Base-by-base conservation (phyloP, 2,888 invertebrate genomes). In the Lithophane socia region DNA sequence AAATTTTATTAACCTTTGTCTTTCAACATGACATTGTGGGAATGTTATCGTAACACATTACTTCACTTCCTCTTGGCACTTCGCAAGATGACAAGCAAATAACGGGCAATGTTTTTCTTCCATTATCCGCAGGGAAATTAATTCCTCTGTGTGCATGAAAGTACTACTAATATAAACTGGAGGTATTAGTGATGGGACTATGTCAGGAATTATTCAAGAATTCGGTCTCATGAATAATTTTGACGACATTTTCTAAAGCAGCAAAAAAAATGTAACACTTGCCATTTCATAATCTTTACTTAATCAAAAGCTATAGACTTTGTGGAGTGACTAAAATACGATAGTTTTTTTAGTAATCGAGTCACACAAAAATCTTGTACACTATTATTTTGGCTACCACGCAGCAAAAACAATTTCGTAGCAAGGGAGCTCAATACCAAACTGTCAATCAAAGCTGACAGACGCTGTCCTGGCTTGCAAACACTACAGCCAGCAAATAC, bases 111-210 rank as follows among this genome's bases (percentile, higher is more conserved):
- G 81, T 84, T 84, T 84, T 84, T 75, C 54, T 84, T 84, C 73
- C 84, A 84, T 84, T 84, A 84, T 73, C 70, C 54, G 66, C 61
- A 67, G 80, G 81, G 84, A 84, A 84, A 84, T 84, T 81, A 84
- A 84, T 80, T 77, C 74, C 63, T 80, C 63, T 70, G 78, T 77
- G 66, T 70, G 58, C 66, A 49, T 66, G 47, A 37, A 83, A 72
- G 67, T 79, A 75, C 54, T 54, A 61, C 37, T 60, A 83, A 79
- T 75, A 73, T 73, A 83, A 75, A 73, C 75, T 70, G 65, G 44
- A 65, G 47, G 52, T 70, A 18, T n/a, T 64, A 83, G 79, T 56
- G 80, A 64, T 73, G 75, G n/a, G 72, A 54, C 8, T 8, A 8
- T 24, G 5, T 54, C n/a, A 21, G 42, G 18, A 49, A 68, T 44